A percentile compares a stretch with the other conserved stretches of the same genome.
Conservation (phyloP, 2,113 vertebrate genomes). For the Saccopteryx bilineata region DNA sequence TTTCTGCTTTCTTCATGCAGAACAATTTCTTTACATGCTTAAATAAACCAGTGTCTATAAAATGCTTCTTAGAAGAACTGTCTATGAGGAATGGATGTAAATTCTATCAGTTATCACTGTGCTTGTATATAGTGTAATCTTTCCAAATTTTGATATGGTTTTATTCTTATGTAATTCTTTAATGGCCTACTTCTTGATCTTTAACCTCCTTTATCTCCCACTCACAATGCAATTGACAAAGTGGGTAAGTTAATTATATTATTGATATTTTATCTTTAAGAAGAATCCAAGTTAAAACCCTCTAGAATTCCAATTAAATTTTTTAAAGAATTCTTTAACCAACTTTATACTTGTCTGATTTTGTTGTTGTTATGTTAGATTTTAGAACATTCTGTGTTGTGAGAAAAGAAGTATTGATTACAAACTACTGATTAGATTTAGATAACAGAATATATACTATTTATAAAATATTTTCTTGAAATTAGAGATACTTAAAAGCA, state of each 20-base stretch:
- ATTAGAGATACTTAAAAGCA: neutral
- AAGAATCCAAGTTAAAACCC: neutral
- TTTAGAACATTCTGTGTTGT: neutral
- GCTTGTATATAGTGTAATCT: neutral
- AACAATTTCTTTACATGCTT: neutral
- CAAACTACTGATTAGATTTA: neutral
- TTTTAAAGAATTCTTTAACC: neutral
- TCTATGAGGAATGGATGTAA: neutral
- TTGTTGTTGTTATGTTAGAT: neutral
- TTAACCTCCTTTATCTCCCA: neutral
- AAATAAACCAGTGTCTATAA: neutral
- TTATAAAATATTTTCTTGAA: constrained; percentile 47
- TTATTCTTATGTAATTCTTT: neutral
- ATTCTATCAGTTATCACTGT: neutral
- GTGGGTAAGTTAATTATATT: neutral
- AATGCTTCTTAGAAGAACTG: neutral
- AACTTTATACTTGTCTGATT: neutral
- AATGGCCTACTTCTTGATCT: neutral
- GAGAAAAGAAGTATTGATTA: neutral
- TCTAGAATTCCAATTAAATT: neutral
- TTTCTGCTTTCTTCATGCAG: neutral
- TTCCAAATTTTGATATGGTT: neutral
- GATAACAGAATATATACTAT: neutral
- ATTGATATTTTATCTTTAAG: neutral
- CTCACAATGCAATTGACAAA: neutral